Evolutionary conservation across 2,888 invertebrate genomes (phyloP).

Genomic region (Blera fallax): DNA sequence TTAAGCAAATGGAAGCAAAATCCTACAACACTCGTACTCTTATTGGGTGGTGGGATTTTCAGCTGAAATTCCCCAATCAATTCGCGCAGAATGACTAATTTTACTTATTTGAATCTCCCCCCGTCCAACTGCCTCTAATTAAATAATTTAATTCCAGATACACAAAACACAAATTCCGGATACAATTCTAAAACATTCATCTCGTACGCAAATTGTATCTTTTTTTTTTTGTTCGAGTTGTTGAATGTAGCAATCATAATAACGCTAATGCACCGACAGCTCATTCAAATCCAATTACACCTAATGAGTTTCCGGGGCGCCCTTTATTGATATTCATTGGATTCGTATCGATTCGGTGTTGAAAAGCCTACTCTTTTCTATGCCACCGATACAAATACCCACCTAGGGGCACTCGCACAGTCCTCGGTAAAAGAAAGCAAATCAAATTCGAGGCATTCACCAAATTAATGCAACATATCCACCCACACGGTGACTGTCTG

Average conservation of each 20-base stretch:
- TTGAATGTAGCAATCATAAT: not conserved
- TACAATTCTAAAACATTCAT: not conserved
- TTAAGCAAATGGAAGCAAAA: too few relatives aligned
- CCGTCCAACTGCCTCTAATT: too few relatives aligned
- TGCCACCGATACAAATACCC: not conserved
- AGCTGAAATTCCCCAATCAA: too few relatives aligned
- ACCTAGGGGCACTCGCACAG: not conserved
- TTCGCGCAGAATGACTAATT: not conserved
- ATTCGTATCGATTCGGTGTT: slow-evolving; percentile 43
- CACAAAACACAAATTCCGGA: not conserved
- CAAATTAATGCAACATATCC: slow-evolving; percentile 53
- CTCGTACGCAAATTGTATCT: not conserved
- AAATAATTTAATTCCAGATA: not conserved
- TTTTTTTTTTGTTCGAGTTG: too few relatives aligned
- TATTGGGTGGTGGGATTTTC: too few relatives aligned
- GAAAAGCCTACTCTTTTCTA: slow-evolving; percentile 30
- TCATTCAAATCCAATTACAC: slow-evolving; percentile 46
- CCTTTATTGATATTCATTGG: slow-evolving; percentile 56
- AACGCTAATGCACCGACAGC: not conserved
- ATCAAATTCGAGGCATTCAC: slow-evolving; percentile 46
- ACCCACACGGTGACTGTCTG: slow-evolving; percentile 6
- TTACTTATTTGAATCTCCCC: not conserved
- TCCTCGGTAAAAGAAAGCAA: slow-evolving; percentile 14
- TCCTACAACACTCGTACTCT: too few relatives aligned
- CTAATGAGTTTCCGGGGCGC: slow-evolving; percentile 31